Evolutionary conservation across 2,113 vertebrate genomes (phyloP).

Genomic region (Parotia lawesii): DNA sequence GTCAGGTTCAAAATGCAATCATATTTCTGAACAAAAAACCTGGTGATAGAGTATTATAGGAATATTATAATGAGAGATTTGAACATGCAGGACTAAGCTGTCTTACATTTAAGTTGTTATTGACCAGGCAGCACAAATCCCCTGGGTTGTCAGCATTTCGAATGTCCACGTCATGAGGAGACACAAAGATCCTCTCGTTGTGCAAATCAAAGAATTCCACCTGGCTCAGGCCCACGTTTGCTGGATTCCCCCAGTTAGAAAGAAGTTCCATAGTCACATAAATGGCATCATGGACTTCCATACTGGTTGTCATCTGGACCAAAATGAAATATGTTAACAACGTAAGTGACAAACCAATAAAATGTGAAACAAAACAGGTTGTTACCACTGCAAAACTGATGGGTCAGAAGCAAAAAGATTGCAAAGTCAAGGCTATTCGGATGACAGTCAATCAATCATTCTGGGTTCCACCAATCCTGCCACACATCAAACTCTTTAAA

Average conservation of each 20-base stretch:
- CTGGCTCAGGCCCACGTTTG: constrained; percentile 84
- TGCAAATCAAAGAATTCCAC: constrained; percentile 88
- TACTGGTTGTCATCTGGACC: neutral
- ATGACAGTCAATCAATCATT: neutral
- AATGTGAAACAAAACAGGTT: neutral
- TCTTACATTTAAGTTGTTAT: constrained; percentile 81
- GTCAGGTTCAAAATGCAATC: neutral
- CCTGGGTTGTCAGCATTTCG: constrained; percentile 77
- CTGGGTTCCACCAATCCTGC: neutral
- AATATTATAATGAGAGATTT: neutral
- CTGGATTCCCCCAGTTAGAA: constrained; percentile 88
- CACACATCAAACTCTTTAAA: neutral
- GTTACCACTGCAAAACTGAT: neutral
- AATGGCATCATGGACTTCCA: constrained; percentile 72
- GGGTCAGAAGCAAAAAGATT: neutral
- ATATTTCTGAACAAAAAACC: neutral
- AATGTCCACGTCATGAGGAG: constrained; percentile 89
- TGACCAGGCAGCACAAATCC: constrained; percentile 84
- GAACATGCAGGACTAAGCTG: neutral
- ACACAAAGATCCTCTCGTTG: constrained; percentile 83
- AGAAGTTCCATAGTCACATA: constrained; percentile 92
- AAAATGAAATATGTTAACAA: neutral
- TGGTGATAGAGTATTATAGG: neutral
- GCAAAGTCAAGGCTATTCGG: neutral
- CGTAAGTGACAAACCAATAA: neutral